phyloP scores from a whole-genome alignment of 2,797 vertebrate species.

The Nyctalus aviator region DNA sequence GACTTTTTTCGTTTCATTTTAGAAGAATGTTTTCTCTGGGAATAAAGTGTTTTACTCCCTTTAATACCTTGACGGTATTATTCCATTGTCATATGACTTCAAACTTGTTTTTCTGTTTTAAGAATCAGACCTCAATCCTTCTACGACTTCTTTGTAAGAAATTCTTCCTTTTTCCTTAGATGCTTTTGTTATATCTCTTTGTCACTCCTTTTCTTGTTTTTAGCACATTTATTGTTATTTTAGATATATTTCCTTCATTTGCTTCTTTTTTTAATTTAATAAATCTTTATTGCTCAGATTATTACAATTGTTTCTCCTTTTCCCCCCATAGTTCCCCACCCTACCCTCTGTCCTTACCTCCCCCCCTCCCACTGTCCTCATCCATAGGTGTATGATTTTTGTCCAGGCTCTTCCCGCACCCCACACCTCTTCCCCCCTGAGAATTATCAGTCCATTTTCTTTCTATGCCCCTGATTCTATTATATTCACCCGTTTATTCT shows the following conservation, averaged over 20 bases:
- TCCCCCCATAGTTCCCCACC: too few species aligned
- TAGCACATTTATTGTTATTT: background rate
- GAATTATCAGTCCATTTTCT: too few species aligned
- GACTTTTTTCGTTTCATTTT: background rate
- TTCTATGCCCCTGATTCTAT: too few species aligned
- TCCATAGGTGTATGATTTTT: too few species aligned
- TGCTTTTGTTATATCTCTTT: background rate
- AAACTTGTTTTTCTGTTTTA: constrained; percentile 20
- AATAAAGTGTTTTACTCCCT: background rate
- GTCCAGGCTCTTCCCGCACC: too few species aligned
- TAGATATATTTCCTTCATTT: background rate
- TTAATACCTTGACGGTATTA: background rate
- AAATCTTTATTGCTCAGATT: too few species aligned
- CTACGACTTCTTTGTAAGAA: background rate
- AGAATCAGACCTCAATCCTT: background rate
- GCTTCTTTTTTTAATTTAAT: background rate
- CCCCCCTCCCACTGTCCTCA: too few species aligned
- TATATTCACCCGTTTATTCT: too few species aligned
- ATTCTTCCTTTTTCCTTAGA: background rate
- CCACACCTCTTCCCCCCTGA: too few species aligned
- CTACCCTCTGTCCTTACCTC: too few species aligned
- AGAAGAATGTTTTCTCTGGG: background rate
- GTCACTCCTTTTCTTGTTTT: background rate
- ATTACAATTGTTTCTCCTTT: too few species aligned
- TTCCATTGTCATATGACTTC: background rate